Base-by-base conservation (phyloP, 92 coral and sea anemone species). In the Siderastrea siderea region DNA sequence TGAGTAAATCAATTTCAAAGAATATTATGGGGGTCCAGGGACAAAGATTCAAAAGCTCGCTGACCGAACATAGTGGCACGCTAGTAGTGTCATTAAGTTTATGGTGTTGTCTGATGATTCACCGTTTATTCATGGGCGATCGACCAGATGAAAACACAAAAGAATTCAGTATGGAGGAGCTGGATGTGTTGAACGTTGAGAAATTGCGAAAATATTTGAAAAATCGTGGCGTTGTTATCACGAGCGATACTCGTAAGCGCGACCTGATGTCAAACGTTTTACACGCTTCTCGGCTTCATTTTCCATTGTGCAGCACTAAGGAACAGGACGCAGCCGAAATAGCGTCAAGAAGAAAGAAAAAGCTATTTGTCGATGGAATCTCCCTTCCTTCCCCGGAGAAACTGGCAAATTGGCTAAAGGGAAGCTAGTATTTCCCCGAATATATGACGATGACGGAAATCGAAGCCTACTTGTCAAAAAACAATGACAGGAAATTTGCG, bases 201-300 rank as follows among this genome's bases (percentile, higher is more conserved):
- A 68, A 72, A 68, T 50, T 83, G 68, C 61, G 60, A 73, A 72
- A 72, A 43, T 84, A 84, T n/a, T 76, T 73, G 38, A 84, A 59
- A 72, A 72, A 43, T 84, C 88, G 82, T 13, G 82, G 88, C 2
- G 58, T 84, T 75, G 58, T 19, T 52, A 77, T 59, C 73, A 57
- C 84, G 60, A 52, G 13, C 57, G 67, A 84, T 54, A 53, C 80
- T 75, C 19, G 80, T 54, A 75, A 76, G 19, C 68, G 68, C 52
- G 68, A 76, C 66, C 57, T 76, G 68, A 44, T 55, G 17, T 54
- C 81, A 3, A 76, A 76, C 11, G 81, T 76, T 76, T 76, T 8
- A 67, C 64, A 76, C 38, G 81, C 68, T 76, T 58, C 1, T 44
- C 81, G 81, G 7, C 81, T 76, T 57, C 15, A 76, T 76, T 76